Base-by-base conservation (phyloP, 2,888 invertebrate genomes). In the Melanotus villosus region DNA sequence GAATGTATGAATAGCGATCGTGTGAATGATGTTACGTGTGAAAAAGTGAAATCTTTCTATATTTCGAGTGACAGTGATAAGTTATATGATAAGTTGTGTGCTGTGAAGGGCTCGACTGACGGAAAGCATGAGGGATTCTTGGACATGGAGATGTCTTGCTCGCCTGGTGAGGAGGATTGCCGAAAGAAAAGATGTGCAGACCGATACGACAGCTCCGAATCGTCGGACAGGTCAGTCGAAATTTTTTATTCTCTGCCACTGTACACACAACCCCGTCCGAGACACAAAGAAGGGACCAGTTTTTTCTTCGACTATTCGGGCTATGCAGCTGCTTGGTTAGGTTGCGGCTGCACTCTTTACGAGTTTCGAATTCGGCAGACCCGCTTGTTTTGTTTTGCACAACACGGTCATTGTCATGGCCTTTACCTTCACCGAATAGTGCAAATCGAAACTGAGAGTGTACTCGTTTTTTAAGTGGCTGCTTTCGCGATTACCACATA, bases 121-220 rank as follows among this genome's bases (percentile, higher is more conserved):
- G 66, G 75, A 74, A 78, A 76, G 68, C 76, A 81, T 78, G 83
- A 82, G 79, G 82, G 81, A 78, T 80, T 82, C 77, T 75, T 74
- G 75, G 75, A 74, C 63, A 71, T 78, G 75, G 79, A 80, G 75
- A 76, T 78, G 75, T 75, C 77, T 59, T 75, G 75, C 56, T 76
- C 78, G 59, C 68, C 72, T 60, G 74, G 68, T 36, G 81, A 85
- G 77, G 85, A 86, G 69, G 90, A 90, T 79, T 91, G 90, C 83
- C 89, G 92, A 85, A 93, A 92, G 87, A 95, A 93, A 87, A 89
- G 95, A 87, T 94, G 95, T 87, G 89, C 93, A 85, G 94, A 95
- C 90, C 91, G 95, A 88, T 95, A 94, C 88, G 95, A 96, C 89
- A 95, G 95, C 86, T 95, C 95, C 81, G 95, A 95, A 88, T 95